These are phyloP conservation scores for Oreohelix idahoensis DNA, from an alignment of 1,140 invertebrate genomes.

Conservation along the genomic window DNA sequence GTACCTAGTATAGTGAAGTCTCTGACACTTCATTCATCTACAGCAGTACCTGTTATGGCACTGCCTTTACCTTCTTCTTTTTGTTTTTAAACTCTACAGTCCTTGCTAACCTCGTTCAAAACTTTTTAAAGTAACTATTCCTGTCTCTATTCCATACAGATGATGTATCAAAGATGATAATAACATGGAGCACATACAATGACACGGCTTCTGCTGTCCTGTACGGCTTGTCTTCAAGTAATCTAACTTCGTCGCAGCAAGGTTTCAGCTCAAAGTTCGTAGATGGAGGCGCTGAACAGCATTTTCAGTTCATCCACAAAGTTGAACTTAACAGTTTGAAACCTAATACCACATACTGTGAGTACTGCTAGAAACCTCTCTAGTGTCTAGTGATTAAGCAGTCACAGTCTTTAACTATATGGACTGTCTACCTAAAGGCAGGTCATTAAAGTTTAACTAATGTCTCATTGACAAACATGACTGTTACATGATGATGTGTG, in stretches of 20 bases:
- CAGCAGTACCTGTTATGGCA: too few species aligned
- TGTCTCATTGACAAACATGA: too few species aligned
- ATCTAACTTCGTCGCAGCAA: conserved; percentile 1
- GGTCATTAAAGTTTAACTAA: too few species aligned
- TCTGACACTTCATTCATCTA: too few species aligned
- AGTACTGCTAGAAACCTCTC: neutral
- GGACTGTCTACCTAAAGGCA: too few species aligned
- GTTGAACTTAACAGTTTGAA: conserved; percentile 19
- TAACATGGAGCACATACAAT: conserved; percentile 34
- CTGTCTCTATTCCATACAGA: neutral
- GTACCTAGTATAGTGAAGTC: too few species aligned
- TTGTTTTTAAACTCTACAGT: too few species aligned
- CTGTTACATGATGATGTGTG: too few species aligned
- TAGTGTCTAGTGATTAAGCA: too few species aligned
- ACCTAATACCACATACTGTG: conserved; percentile 29
- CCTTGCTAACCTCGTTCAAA: neutral
- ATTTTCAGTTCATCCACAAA: conserved; percentile 15
- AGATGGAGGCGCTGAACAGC: conserved; percentile 24
- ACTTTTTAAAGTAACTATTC: neutral
- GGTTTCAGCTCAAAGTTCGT: conserved; percentile 22
- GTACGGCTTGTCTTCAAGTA: conserved; percentile 7
- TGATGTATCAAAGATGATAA: conserved; percentile 30
- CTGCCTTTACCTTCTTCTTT: too few species aligned
- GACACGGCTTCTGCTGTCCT: conserved; percentile 5
- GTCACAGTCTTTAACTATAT: too few species aligned